Evolutionary conservation across 2,888 invertebrate species (phyloP).

Genomic region (Drosophila pseudotalamancana): DNA sequence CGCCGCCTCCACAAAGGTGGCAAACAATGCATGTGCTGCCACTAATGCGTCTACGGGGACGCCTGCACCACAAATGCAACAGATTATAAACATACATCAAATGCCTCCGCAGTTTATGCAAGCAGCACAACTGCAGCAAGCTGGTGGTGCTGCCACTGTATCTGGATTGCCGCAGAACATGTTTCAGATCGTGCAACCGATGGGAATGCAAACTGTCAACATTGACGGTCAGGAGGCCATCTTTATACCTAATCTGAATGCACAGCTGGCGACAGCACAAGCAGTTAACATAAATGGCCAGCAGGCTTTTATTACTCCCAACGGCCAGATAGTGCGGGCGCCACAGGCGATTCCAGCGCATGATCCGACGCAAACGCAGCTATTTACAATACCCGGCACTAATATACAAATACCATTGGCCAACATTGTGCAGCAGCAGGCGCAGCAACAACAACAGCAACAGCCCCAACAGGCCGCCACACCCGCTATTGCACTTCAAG

Average conservation of each 20-base stretch:
- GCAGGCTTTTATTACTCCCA: slow-evolving; percentile 86
- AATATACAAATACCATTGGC: slow-evolving; percentile 86
- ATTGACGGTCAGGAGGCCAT: slow-evolving; percentile 97
- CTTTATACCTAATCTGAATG: slow-evolving; percentile 92
- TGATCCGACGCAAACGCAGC: slow-evolving; percentile 86
- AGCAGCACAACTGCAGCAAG: slow-evolving; percentile 21
- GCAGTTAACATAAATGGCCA: slow-evolving; percentile 85
- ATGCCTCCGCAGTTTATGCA: slow-evolving; percentile 76
- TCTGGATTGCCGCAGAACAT: slow-evolving; percentile 78
- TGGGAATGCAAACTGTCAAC: slow-evolving; percentile 92
- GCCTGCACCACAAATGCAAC: slow-evolving; percentile 72
- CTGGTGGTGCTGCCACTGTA: slow-evolving; percentile 25
- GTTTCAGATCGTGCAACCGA: slow-evolving; percentile 87
- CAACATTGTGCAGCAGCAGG: slow-evolving; percentile 70
- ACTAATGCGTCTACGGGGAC: slow-evolving; percentile 31
- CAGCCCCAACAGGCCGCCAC: slow-evolving; percentile 37
- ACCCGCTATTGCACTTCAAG: neutral
- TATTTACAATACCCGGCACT: slow-evolving; percentile 86
- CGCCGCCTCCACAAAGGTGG: slow-evolving; percentile 60
- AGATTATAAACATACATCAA: slow-evolving; percentile 81
- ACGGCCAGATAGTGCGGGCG: slow-evolving; percentile 91
- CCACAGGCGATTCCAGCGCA: slow-evolving; percentile 87
- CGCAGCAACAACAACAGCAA: slow-evolving; percentile 76
- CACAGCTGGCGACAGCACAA: slow-evolving; percentile 84
- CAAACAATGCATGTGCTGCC: slow-evolving; percentile 34